phyloP scores from a whole-genome alignment of 2,113 vertebrate genomes.

The Ochotona princeps region DNA sequence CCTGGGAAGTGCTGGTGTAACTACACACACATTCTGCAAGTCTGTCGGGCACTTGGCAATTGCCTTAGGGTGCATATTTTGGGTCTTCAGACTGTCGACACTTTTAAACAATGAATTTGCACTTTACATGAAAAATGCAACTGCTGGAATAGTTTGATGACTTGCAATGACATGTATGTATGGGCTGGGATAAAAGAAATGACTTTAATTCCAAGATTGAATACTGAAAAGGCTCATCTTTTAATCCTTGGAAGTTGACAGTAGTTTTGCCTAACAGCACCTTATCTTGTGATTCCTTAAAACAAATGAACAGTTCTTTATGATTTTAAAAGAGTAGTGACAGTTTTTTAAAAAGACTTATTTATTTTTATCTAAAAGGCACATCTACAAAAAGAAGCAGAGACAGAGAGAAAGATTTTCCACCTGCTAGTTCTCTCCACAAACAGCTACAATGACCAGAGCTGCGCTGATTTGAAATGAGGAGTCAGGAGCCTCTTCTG shows the following conservation, averaged over 20 bases:
- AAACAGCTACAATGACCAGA: too few species aligned
- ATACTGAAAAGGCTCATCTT: not conserved
- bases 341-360: too few species aligned
- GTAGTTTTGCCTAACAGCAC: not conserved
- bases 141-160: not conserved
- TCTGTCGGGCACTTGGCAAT: not conserved
- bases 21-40: not conserved
- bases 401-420: too few species aligned
- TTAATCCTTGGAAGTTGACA: fast-evolving
- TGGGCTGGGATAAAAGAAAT: not conserved
- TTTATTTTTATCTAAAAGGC: too few species aligned
- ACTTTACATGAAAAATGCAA: not conserved
- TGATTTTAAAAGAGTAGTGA: not conserved
- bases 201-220: not conserved
- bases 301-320: not conserved
- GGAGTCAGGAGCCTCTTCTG: too few species aligned
- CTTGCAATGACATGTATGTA: not conserved
- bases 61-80: not conserved
- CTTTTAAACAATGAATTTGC: not conserved
- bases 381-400: too few species aligned
- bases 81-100: not conserved
- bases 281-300: not conserved
- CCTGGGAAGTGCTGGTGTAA: not conserved
- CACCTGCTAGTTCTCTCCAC: too few species aligned
- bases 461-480: too few species aligned